Base-by-base conservation (phyloP, 2,113 vertebrate species). In the Cyphomyrus discorhynchus region DNA sequence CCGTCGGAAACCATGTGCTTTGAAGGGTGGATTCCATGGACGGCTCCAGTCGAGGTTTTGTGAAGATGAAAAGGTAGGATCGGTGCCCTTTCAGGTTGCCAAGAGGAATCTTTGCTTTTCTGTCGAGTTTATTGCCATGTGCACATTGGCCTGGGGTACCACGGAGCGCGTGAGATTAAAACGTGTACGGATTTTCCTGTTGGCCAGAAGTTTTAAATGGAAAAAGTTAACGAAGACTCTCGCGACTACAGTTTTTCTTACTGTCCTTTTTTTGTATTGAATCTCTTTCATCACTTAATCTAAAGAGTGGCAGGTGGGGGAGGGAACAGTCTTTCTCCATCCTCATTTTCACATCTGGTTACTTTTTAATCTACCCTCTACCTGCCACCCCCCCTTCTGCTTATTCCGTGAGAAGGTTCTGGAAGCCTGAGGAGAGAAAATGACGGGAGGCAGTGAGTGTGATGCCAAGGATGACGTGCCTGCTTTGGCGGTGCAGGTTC, bases 401-500 rank as follows among this genome's bases (percentile, higher is more conserved):
- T 17, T 17, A 84, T 90, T 66, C 5, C 35, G 3, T 93, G 89
- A 19, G 7, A 92, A 97, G 97, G 96, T 96, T 94, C 96, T 96
- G 94, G 95, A 96, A 96, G 94, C 94, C 93, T 91, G 93, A 94
- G 95, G 94, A 94, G 93, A 94, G 96, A 97, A 96, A 97, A 98
- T 98, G 97, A 98, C 97, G 95, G 97, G 97, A 94, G 97, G 97
- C 95, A 97, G 96, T 96, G 97, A 97, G 94, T 95, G 96, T 95
- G 95, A 96, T 92, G 95, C 94, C 95, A 96, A 94, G 95, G 96
- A 96, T 95, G 95, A 95, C 91, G 96, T 94, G 94, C 93, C 95
- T 92, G 92, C 93, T 66, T 93, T 94, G 93, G 95, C 96, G 58
- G 94, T 95, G 94, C 96, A 97, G 90, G 95, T 98, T 92, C 97